phyloP scores from a whole-genome alignment of 1,140 invertebrate genomes.

The Aphis craccivora region DNA sequence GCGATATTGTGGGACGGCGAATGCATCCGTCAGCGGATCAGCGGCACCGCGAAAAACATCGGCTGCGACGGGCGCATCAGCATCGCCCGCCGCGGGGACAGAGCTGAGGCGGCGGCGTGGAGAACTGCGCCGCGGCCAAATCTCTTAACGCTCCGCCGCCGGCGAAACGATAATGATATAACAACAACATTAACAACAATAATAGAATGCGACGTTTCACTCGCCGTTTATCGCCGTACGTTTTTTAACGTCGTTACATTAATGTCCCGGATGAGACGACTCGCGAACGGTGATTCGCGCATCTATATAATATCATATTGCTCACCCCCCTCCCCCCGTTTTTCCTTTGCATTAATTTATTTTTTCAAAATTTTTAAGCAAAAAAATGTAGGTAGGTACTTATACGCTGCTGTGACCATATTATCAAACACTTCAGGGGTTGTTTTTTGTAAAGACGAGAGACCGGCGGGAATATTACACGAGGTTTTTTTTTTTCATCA shows the following conservation, averaged over 20 bases:
- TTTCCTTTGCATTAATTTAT: not conserved
- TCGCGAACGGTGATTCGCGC: no score
- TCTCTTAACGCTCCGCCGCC: not conserved
- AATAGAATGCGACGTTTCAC: not conserved
- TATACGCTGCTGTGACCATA: not conserved
- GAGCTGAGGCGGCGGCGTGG: no score
- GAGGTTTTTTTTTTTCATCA: no score
- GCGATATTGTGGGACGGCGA: not conserved
- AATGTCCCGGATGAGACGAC: not conserved
- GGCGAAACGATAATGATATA: not conserved
- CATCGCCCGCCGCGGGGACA: not conserved
- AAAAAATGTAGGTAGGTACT: not conserved
- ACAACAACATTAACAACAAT: constrained; percentile 12
- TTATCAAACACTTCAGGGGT: not conserved
- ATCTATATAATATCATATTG: no score
- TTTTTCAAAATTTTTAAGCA: not conserved
- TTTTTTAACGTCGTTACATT: not conserved
- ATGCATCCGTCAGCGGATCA: not conserved
- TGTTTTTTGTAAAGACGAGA: no score
- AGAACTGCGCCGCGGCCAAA: not conserved
- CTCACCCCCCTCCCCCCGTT: not conserved
- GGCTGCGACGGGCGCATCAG: not conserved
- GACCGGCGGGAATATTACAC: no score
- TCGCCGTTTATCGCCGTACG: not conserved
- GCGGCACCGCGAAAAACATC: not conserved